These are phyloP conservation scores for Aphaenogaster ashmeadi DNA, from an alignment of 1,140 invertebrate species.

Conservation along the genomic window DNA sequence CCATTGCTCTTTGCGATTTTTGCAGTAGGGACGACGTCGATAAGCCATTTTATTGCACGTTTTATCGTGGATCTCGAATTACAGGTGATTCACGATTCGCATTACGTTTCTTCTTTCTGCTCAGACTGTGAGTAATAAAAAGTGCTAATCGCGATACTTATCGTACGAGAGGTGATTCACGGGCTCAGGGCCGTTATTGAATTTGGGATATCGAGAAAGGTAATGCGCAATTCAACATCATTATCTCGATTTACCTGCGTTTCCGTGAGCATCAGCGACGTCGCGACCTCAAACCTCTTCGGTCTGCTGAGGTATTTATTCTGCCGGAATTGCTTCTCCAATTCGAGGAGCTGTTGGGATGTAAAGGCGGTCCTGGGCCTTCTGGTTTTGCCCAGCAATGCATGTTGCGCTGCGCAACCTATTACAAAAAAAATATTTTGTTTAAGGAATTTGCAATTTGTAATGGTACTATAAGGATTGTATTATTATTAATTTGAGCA, in stretches of 20 bases:
- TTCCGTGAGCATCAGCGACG: conserved; percentile 98
- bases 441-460: neutral
- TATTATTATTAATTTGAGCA: neutral
- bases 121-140: conserved; percentile 49
- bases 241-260: conserved; percentile 93
- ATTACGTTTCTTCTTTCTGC: neutral
- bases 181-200: neutral
- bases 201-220: conserved; percentile 29
- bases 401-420: conserved; percentile 90
- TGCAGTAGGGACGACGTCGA: neutral
- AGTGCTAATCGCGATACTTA: conserved; percentile 40
- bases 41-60: conserved; percentile 11
- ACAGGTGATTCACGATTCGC: conserved; percentile 23
- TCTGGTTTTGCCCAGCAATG: conserved; percentile 97
- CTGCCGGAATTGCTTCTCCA: conserved; percentile 99
- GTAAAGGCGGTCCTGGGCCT: conserved; percentile 99
- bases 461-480: neutral
- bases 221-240: conserved; percentile 35
- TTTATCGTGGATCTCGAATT: conserved; percentile 21
- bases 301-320: conserved; percentile 99
- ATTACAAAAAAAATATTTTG: neutral
- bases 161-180: conserved; percentile 33
- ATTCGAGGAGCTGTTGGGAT: conserved; percentile 98
- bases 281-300: conserved; percentile 99
- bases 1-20: neutral